Evolutionary conservation across 2,888 invertebrate species (phyloP).

Genomic region (Sesia bembeciformis): DNA sequence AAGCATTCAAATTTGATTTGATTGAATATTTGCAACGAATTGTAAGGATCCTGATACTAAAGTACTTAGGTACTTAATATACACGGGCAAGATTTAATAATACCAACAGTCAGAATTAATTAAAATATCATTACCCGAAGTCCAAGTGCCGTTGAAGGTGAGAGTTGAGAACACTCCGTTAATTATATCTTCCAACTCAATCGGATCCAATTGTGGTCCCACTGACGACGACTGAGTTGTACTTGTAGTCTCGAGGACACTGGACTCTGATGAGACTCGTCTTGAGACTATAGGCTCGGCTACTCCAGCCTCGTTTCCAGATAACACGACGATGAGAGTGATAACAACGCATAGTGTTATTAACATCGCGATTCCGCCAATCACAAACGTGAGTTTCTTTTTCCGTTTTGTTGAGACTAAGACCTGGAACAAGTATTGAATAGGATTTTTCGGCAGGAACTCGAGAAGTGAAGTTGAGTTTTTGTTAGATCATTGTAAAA

Average conservation of each 20-base stretch:
- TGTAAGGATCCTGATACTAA: too few relatives aligned
- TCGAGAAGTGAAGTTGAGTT: too few relatives aligned
- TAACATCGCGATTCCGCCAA: constrained; percentile 70
- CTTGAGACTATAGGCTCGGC: constrained; percentile 29
- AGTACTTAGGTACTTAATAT: too few relatives aligned
- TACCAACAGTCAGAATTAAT: not conserved
- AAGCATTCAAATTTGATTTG: too few relatives aligned
- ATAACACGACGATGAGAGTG: constrained; percentile 73
- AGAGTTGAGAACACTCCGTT: constrained; percentile 78
- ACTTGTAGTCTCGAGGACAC: not conserved
- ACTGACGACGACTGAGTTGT: constrained; percentile 14
- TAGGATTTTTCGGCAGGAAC: too few relatives aligned
- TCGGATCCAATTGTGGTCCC: constrained; percentile 22
- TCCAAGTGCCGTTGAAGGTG: constrained; percentile 88
- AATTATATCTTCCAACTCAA: constrained; percentile 82
- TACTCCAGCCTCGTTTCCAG: constrained; percentile 40
- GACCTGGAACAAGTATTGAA: constrained; percentile 56
- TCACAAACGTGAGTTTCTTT: constrained; percentile 69
- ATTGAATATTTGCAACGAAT: too few relatives aligned
- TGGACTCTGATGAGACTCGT: constrained; percentile 23
- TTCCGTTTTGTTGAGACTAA: constrained; percentile 74
- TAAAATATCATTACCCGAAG: constrained; percentile 74
- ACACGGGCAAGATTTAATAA: too few relatives aligned
- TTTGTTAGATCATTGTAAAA: too few relatives aligned
- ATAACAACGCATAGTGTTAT: constrained; percentile 76